A percentile compares a stretch with the other conserved stretches of the same genome.
These are phyloP conservation scores for Onychostoma macrolepis DNA, from an alignment of 2,113 vertebrate genomes.

Conservation along the genomic window DNA sequence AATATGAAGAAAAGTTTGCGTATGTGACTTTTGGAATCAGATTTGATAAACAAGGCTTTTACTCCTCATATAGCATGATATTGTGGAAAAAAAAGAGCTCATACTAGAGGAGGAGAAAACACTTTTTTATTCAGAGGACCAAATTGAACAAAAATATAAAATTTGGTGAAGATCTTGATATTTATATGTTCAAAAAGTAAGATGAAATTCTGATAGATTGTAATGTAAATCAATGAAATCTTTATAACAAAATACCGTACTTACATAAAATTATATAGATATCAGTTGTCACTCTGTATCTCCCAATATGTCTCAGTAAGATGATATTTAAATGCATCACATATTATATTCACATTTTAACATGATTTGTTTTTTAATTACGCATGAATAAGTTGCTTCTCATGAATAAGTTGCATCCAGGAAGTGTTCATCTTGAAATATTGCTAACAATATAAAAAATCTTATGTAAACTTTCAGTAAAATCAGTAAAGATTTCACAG, in stretches of 20 bases:
- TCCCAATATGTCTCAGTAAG: neutral
- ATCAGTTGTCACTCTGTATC: too few relatives aligned
- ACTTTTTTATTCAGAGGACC: too few relatives aligned
- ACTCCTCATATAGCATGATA: neutral
- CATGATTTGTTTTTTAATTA: neutral
- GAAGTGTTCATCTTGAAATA: neutral
- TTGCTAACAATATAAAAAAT: neutral
- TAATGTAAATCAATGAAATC: too few relatives aligned
- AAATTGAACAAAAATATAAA: too few relatives aligned
- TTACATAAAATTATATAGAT: too few relatives aligned
- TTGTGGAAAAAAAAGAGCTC: neutral
- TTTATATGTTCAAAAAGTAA: too few relatives aligned
- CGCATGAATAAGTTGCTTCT: neutral
- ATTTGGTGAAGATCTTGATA: too few relatives aligned
- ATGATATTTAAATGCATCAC: neutral
- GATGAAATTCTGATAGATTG: too few relatives aligned
- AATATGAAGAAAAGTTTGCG: neutral
- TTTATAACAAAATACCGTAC: too few relatives aligned
- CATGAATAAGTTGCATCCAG: neutral
- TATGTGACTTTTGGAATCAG: neutral
- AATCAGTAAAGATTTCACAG: neutral
- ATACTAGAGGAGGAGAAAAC: neutral
- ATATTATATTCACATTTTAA: neutral
- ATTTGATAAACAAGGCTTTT: neutral
- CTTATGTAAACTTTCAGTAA: neutral